Evolutionary conservation across 2,797 vertebrate genomes (phyloP).

Genomic region (Falco columbarius): DNA sequence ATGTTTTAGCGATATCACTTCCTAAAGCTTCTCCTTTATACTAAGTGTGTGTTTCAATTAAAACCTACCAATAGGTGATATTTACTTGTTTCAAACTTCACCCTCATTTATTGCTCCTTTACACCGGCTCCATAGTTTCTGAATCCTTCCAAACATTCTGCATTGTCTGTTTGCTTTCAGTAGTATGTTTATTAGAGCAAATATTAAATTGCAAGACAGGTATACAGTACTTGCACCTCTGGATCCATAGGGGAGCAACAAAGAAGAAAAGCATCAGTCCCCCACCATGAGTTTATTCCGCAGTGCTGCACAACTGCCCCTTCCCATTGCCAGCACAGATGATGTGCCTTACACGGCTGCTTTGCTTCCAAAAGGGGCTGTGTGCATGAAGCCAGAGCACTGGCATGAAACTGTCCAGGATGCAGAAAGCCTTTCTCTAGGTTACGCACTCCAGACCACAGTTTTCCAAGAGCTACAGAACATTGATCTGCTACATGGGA

Average conservation of each 20-base stretch:
- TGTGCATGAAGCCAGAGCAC: background rate
- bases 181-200: background rate
- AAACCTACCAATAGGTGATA: background rate
- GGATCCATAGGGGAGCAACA: background rate
- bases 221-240: background rate
- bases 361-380: background rate
- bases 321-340: background rate
- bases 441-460: background rate
- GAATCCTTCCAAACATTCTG: background rate
- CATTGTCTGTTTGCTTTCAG: background rate
- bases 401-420: background rate
- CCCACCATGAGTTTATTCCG: background rate
- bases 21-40: background rate
- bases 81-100: background rate
- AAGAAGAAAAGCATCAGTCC: background rate
- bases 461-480: background rate
- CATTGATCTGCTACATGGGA: background rate
- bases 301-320: background rate
- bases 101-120: background rate
- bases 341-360: background rate
- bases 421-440: background rate
- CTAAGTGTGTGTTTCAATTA: background rate
- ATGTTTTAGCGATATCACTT: background rate
- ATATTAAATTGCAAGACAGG: background rate
- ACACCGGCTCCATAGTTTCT: background rate